Base-by-base conservation (phyloP, 2,888 invertebrate genomes). In the Papilio demoleus region DNA sequence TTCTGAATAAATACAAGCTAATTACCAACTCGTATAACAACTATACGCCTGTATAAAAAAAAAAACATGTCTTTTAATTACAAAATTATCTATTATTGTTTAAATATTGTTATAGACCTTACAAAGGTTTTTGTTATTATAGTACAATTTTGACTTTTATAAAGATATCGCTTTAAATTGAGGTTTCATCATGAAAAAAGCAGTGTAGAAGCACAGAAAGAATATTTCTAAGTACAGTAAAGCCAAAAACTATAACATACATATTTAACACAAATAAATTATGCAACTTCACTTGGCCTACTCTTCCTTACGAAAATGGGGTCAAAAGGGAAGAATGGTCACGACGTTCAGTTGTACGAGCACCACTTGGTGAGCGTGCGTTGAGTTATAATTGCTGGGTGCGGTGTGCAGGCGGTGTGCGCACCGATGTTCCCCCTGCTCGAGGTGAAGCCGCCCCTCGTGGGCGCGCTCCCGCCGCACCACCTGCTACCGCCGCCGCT, bases 401-500 rank as follows among this genome's bases (percentile, higher is more conserved):
- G 76, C 72, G 75, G 77, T 75, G 75, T 75, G 82, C 88, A 89
- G 90, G 88, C 87, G 82, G 90, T 88, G 90, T 92, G 91, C 87
- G 88, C 91, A 84, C 92, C 90, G 71, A 81, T 90, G 85, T 91
- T 92, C 88, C 93, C 94, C 82, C 93, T 94, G 92, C 90, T 93
- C 92, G 90, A 91, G 82, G 74, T 91, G 85, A 90, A 91, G 88
- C 89, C 92, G 81, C 92, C 93, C 74, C 89, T 92, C 60, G 91
- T 88, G 83, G 90, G 88, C 83, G 92, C 92, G 75, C 86, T 92
- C 85, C 92, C 93, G 75, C 92, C 92, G 79, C 90, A 86, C 81
- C 92, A 93, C 81, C 87, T 92, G 90, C 90, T 93, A 93, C 93
- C 90, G 93, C 93, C 90, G 90, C 92, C 94, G 93, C 93, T 93